Evolutionary conservation across 2,888 invertebrate species (phyloP), one percentile per base, ranked within the genome.

Genomic region (Catocala fraxini): DNA sequence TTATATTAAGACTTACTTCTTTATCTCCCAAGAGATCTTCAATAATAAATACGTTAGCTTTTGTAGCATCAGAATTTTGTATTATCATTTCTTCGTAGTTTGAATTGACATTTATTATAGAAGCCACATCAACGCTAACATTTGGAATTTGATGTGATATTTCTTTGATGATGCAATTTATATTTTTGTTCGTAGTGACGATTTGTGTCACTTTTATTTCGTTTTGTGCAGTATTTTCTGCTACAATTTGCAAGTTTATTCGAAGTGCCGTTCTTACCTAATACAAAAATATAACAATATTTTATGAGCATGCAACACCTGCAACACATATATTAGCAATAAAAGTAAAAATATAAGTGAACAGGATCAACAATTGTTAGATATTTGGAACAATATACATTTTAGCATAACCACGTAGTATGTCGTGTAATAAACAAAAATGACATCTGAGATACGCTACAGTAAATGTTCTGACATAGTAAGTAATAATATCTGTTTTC

Each of bases 231-330:
- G 66, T 57, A 58, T 88, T 89, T 55, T 89, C 86, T 3, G 72
- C 68, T 41, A 88, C 68, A 6, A 88, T 79, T 84, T 89, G 88
- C 4, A 89, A 56, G 13, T 79, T 80, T 51, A 87, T 68, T 63
- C 82, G 77, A 1, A 89, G 52, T n/a, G 82, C 83, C 33, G 77
- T 76, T 64, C 82, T 73, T 0, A 86, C 41, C 88, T 89, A 68
- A 56, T 84, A 82, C 25, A 53, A 63, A 34, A 49, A 47, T 6
- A 39, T 7, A 49, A 51, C 49, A 42, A 34, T 35, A 49, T 35
- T 10, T 13, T 33, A 11, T 45, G 5, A 7, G 7, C 5, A 39
- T 51, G 15, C 15, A 15, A 15, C 15, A 15, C 15, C 15, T 15
- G 15, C 15, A 15, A 15, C 15, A 15, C 15, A 15, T 15, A 15